Base-by-base conservation (phyloP, 92 coral and sea anemone genomes). In the Scolanthus callimorphus region DNA sequence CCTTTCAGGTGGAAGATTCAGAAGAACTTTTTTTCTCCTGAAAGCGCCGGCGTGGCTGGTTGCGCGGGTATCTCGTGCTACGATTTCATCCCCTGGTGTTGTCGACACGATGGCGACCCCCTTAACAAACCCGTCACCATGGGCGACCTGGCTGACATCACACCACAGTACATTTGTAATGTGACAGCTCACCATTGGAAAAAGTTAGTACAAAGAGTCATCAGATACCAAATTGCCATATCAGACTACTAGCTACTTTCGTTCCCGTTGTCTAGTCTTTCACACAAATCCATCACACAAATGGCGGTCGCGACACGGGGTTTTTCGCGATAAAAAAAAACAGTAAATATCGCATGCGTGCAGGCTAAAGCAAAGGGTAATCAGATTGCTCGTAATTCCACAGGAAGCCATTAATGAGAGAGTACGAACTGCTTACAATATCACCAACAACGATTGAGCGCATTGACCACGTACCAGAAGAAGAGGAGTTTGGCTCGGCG, bases 101-200 rank as follows among this genome's bases (percentile, higher is more conserved):
- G 51, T 3, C 63, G 78, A 20, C 15, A 6, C 15, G 41, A 15
- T 15, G 4, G 22, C 52, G 19, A 46, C 4, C 11, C 52, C 12
- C 21, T 70, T 20, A 82, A 85, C 77, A 67, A 60, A 38, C 75
- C 87, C n/a, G 51, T 90, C 23, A 78, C 83, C n/a, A 29, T 90
- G 44, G 71, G 63, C 17, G 90, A 90, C 46, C 43, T 90, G 38
- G 51, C 34, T 21, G 94, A 71, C 23, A 39, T 85, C 24, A 65
- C 80, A 68, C 97, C 97, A 12, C 79, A 80, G 61, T 85, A 73
- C 62, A 85, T 85, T 27, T 90, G 97, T 52, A 90, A 90, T 43
- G 76, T 85, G 29, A 60, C 85, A 9, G 86, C 81, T 8, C 77
- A 83, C 26, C 69, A 71, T 44, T 90, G 97, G 97, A 54, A 77